Conservation (phyloP, 2,797 vertebrate species). For the Sebastiscus tertius region DNA sequence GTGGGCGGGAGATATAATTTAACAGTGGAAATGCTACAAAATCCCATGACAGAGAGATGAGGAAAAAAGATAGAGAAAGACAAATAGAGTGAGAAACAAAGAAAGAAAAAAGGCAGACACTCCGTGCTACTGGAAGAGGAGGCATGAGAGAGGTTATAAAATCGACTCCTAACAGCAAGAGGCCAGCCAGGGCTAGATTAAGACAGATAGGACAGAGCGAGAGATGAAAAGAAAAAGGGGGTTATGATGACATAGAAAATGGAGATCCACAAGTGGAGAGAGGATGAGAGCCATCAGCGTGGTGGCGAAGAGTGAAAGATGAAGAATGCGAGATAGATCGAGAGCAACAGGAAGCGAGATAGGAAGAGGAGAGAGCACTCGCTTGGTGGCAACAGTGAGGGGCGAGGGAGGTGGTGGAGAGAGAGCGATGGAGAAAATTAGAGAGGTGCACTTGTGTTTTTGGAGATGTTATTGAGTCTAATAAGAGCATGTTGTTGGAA, state of each 20-base stretch:
- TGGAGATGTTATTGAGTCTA: constrained; percentile 57
- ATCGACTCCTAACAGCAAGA: constrained; percentile 12
- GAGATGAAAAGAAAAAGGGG: not conserved
- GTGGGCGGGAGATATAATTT: constrained; percentile 18
- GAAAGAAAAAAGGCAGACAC: not conserved
- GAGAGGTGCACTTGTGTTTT: constrained; percentile 42
- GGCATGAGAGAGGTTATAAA: constrained; percentile 15
- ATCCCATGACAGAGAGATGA: constrained; percentile 32
- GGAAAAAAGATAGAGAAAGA: constrained; percentile 22
- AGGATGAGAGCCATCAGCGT: constrained; percentile 28
- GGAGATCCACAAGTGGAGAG: constrained; percentile 43
- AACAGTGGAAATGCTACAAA: constrained; percentile 26
- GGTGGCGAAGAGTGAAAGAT: constrained; percentile 1
- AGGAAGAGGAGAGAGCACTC: constrained; percentile 9
- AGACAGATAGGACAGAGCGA: constrained; percentile 7
- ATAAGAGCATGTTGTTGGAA: constrained; percentile 58
- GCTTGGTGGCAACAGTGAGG: constrained; percentile 11
- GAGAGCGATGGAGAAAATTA: constrained; percentile 24
- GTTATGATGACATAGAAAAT: constrained; percentile 24
- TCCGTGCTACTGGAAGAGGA: constrained; percentile 7
- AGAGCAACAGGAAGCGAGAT: constrained; percentile 35
- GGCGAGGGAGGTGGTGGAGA: not conserved
- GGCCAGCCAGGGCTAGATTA: constrained; percentile 16
- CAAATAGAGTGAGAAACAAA: constrained; percentile 13
- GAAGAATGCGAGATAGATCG: constrained; percentile 13